Evolutionary conservation across 1,140 invertebrate species (phyloP).

Genomic region (Brachionus rubens): DNA sequence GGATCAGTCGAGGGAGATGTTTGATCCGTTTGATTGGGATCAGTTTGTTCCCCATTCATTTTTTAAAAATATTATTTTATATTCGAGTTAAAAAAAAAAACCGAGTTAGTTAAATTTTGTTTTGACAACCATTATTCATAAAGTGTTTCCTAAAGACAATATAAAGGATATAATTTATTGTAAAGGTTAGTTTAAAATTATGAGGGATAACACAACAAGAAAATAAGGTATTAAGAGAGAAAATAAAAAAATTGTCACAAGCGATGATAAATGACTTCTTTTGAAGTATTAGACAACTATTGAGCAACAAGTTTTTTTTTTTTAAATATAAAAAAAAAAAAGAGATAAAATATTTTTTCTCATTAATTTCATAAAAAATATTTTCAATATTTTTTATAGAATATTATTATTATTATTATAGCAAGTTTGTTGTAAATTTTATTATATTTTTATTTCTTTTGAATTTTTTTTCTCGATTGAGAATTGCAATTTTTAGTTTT

Average conservation of each 20-base stretch:
- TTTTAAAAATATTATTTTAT: too few relatives aligned
- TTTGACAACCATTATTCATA: too few relatives aligned
- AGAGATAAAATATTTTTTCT: not conserved
- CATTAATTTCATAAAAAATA: conserved; percentile 16
- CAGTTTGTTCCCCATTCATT: not conserved
- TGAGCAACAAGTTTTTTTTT: conserved; percentile 12
- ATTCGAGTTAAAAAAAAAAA: too few relatives aligned
- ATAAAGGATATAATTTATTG: too few relatives aligned
- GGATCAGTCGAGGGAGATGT: not conserved
- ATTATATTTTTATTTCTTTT: not conserved
- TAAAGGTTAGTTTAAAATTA: too few relatives aligned
- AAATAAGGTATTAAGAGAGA: not conserved
- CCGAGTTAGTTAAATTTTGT: too few relatives aligned
- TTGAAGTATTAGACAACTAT: not conserved
- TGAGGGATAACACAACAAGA: too few relatives aligned
- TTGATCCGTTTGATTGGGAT: not conserved
- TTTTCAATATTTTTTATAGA: not conserved
- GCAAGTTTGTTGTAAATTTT: conserved; percentile 6
- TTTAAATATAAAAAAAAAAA: not conserved
- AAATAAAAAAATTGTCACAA: not conserved
- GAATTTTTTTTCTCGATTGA: not conserved
- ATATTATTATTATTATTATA: conserved; percentile 27
- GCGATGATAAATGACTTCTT: not conserved
- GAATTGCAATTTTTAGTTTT: not conserved
- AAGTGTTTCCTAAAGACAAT: too few relatives aligned